Evolutionary conservation across 2,888 invertebrate species (phyloP).

Genomic region (Unio pictorum): DNA sequence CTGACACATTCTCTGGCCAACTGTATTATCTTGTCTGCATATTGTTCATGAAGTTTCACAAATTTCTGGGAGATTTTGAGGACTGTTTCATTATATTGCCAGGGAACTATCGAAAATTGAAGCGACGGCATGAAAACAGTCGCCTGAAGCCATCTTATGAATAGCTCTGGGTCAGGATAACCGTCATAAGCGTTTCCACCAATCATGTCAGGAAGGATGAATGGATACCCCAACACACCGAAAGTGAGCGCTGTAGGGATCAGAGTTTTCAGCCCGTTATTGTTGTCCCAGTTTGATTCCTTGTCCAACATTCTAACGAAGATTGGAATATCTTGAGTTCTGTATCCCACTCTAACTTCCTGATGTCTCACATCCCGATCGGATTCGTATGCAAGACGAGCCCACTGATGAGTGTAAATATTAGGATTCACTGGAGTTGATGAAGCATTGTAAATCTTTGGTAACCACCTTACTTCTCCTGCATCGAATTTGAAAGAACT

Average conservation of each 20-base stretch:
- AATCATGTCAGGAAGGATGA: constrained; percentile 92
- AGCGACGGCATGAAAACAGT: constrained; percentile 93
- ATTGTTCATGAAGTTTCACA: constrained; percentile 49
- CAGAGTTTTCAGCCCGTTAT: constrained; percentile 82
- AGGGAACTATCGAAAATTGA: constrained; percentile 80
- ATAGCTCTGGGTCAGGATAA: constrained; percentile 70
- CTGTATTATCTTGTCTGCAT: constrained; percentile 44
- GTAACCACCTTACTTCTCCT: constrained; percentile 71
- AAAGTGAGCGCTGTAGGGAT: constrained; percentile 83
- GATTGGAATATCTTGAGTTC: constrained; percentile 87
- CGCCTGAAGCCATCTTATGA: constrained; percentile 87
- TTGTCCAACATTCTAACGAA: constrained; percentile 85
- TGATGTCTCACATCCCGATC: constrained; percentile 74
- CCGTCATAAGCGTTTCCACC: constrained; percentile 65
- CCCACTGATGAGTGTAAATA: constrained; percentile 55
- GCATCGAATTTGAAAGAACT: constrained; percentile 93
- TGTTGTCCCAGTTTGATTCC: constrained; percentile 87
- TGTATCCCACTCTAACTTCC: constrained; percentile 88
- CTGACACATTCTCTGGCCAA: constrained; percentile 50
- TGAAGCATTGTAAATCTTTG: constrained; percentile 41
- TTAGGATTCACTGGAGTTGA: constrained; percentile 47
- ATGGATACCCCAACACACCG: constrained; percentile 79
- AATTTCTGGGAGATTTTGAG: constrained; percentile 45
- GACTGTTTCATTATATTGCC: constrained; percentile 69
- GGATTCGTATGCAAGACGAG: constrained; percentile 45